A percentile compares a stretch with the other conserved stretches of the same genome.
phyloP scores from a whole-genome alignment of 2,797 vertebrate genomes.

The Decapterus maruadsi region DNA sequence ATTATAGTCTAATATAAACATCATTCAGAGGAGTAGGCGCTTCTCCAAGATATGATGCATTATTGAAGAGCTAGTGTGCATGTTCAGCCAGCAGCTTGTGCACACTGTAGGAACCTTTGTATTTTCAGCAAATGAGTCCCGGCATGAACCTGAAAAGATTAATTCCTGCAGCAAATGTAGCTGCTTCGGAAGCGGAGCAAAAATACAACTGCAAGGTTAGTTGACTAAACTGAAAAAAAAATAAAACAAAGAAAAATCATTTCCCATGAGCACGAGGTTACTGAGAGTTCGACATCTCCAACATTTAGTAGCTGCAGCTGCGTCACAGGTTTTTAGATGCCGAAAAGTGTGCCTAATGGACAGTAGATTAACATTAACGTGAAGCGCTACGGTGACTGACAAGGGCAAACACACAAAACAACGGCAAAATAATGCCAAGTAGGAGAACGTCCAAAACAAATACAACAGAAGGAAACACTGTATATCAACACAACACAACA shows the following conservation, averaged over 20 bases:
- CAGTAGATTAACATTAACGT: too few relatives aligned
- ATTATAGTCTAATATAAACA: neutral
- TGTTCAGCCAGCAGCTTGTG: neutral
- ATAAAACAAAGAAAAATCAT: neutral
- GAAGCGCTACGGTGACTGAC: too few relatives aligned
- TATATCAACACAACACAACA: too few relatives aligned
- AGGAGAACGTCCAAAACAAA: too few relatives aligned
- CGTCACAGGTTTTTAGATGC: neutral
- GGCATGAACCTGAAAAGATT: conserved; percentile 7
- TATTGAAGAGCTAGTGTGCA: neutral
- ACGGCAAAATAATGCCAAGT: too few relatives aligned
- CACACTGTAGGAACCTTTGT: neutral
- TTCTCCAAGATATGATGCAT: neutral
- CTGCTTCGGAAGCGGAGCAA: neutral
- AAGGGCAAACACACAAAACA: too few relatives aligned
- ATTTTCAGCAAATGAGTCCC: conserved; percentile 8
- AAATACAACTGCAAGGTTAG: neutral
- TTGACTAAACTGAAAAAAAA: neutral
- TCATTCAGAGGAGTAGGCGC: neutral
- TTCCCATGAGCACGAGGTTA: neutral
- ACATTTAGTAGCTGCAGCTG: neutral
- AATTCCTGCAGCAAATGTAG: neutral
- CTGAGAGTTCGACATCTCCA: neutral
- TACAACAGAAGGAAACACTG: too few relatives aligned
- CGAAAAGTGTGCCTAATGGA: neutral